phyloP scores from a whole-genome alignment of 2,797 vertebrate species.

The Danio choprae region DNA sequence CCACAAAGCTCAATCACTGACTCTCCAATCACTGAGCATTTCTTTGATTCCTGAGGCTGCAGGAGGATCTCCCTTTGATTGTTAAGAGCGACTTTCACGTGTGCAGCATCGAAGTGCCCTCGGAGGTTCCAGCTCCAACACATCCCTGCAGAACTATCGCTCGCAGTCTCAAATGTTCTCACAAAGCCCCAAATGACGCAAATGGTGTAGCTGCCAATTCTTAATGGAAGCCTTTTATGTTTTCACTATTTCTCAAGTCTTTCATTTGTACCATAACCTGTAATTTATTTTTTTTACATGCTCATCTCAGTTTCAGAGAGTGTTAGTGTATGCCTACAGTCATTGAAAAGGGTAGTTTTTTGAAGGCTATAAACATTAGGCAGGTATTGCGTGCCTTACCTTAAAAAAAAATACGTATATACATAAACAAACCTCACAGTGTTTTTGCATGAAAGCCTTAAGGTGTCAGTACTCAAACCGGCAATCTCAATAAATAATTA shows the following conservation, averaged over 20 bases:
- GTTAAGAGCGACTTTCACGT: conserved; percentile 3
- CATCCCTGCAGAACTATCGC: conserved; percentile 72
- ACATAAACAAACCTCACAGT: conserved; percentile 67
- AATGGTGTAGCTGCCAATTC: conserved; percentile 70
- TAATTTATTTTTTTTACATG: conserved; percentile 67
- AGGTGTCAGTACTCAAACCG: conserved; percentile 64
- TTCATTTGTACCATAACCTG: conserved; percentile 70
- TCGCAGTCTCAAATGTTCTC: conserved; percentile 72
- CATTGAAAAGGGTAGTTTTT: conserved; percentile 66
- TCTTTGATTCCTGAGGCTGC: not conserved
- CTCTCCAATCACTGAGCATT: not conserved
- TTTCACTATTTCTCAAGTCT: conserved; percentile 67
- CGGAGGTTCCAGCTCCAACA: conserved; percentile 69
- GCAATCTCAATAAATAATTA: conserved; percentile 69
- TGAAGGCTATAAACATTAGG: conserved; percentile 66
- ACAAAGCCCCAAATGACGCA: conserved; percentile 77
- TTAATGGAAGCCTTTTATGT: conserved; percentile 77
- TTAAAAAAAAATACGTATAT: conserved; percentile 45
- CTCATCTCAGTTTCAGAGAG: conserved; percentile 61
- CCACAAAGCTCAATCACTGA: not conserved
- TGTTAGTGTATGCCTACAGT: conserved; percentile 61
- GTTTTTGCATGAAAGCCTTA: conserved; percentile 64
- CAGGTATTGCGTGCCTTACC: conserved; percentile 65
- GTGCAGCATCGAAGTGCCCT: conserved; percentile 28
- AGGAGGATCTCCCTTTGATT: conserved; percentile 14